Evolutionary conservation across 2,113 vertebrate species (phyloP).

Genomic region (Bungarus multicinctus): DNA sequence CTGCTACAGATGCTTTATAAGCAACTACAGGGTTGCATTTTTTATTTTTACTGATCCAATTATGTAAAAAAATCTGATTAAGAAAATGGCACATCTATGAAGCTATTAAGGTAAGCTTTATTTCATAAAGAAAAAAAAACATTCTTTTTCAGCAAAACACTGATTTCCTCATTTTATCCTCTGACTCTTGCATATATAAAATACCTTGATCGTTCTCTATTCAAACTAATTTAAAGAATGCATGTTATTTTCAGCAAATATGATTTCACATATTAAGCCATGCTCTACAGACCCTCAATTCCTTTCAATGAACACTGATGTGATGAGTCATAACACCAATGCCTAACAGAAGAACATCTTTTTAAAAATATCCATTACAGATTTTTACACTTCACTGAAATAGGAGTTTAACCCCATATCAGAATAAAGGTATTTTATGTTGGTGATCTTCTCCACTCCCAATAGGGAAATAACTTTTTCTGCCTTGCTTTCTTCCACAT

Average conservation of each 20-base stretch:
- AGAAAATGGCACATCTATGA: background rate
- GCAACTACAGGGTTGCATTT: background rate
- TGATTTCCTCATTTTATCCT: background rate
- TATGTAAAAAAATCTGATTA: background rate
- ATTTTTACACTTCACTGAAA: conserved; percentile 3
- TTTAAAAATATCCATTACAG: conserved; percentile 22
- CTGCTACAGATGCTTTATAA: background rate
- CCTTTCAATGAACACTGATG: background rate
- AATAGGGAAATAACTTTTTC: background rate
- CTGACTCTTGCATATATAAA: conserved; percentile 14
- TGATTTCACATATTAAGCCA: background rate
- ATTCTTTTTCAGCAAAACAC: background rate
- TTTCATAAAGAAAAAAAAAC: background rate
- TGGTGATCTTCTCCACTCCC: background rate
- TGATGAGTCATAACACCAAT: conserved; percentile 9
- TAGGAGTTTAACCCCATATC: background rate
- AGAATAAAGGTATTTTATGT: background rate
- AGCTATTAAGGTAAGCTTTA: background rate
- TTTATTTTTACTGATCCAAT: background rate
- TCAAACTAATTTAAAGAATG: conserved; percentile 1
- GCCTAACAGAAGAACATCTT: conserved; percentile 20
- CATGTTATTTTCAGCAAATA: background rate
- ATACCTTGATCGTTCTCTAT: conserved; percentile 4
- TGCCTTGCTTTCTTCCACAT: background rate
- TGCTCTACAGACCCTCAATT: background rate